Percentiles rank a stretch among this genome's conserved stretches.
These are phyloP conservation scores for Microvelia longipes DNA, from an alignment of 1,140 invertebrate genomes.

Conservation along the genomic window DNA sequence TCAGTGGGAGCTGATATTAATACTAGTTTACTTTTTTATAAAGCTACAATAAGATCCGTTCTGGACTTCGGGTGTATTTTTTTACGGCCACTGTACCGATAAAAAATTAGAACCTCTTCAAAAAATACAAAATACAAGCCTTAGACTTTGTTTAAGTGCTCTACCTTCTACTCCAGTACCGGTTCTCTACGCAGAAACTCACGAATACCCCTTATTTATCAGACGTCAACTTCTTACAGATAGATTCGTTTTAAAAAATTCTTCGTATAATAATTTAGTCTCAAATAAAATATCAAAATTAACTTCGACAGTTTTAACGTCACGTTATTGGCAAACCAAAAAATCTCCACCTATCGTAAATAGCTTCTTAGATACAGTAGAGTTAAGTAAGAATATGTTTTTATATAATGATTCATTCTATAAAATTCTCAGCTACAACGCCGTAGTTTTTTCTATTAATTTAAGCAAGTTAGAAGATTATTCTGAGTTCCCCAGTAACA, in stretches of 20 bases:
- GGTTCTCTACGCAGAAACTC: background rate
- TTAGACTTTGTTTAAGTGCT: background rate
- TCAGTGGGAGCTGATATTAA: background rate
- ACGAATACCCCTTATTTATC: background rate
- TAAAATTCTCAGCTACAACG: no score
- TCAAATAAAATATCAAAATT: no score
- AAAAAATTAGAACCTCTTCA: background rate
- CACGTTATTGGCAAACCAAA: no score
- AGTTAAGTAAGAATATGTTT: no score
- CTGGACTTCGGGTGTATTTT: background rate
- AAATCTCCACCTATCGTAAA: no score
- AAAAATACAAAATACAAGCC: background rate
- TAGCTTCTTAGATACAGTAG: no score
- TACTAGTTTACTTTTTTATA: background rate
- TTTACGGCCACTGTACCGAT: background rate
- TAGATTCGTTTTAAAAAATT: background rate
- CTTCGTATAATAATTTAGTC: no score
- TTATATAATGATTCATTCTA: no score
- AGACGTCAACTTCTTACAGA: background rate
- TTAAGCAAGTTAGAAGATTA: no score
- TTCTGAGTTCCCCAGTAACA: no score
- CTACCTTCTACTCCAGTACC: background rate
- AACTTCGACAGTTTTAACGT: no score
- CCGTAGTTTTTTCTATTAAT: no score
- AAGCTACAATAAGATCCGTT: background rate